These are phyloP conservation scores for Benitochromis conjunctus DNA, from an alignment of 2,113 vertebrate genomes.

Conservation along the genomic window DNA sequence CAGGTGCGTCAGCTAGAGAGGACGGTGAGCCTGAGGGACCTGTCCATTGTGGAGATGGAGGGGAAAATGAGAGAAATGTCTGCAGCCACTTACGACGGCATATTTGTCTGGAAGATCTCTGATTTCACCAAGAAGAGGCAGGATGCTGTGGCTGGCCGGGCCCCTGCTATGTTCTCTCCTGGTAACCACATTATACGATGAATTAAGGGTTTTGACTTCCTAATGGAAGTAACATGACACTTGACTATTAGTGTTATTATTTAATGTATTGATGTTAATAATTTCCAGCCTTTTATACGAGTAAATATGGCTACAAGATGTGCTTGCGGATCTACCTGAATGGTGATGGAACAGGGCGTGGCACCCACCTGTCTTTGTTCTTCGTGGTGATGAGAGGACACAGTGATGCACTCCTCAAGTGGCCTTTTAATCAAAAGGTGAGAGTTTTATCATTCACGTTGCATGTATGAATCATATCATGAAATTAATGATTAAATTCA, in stretches of 20 bases:
- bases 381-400: slow-evolving; percentile 98
- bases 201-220: background rate
- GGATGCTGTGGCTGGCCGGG: slow-evolving; percentile 87
- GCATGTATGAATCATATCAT: background rate
- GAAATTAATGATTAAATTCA: too few relatives aligned
- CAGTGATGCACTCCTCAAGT: slow-evolving; percentile 88
- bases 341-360: slow-evolving; percentile 89
- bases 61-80: slow-evolving; percentile 86
- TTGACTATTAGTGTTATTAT: background rate
- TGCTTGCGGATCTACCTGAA: slow-evolving; percentile 94
- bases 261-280: background rate
- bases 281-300: slow-evolving; percentile 89
- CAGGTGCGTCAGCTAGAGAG: slow-evolving; percentile 95
- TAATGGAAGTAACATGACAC: background rate
- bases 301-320: slow-evolving; percentile 99
- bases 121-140: slow-evolving; percentile 91
- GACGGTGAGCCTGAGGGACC: slow-evolving; percentile 89
- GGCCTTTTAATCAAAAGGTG: slow-evolving; percentile 99
- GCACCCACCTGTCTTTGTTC: slow-evolving; percentile 92
- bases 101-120: slow-evolving; percentile 95
- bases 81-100: slow-evolving; percentile 86
- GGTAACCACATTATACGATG: slow-evolving; percentile 64
- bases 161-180: slow-evolving; percentile 95
- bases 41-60: slow-evolving; percentile 92
- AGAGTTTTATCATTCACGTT: background rate